Percentiles rank a stretch among this genome's conserved stretches.
These are phyloP conservation scores for Aproaerema taeniolella DNA, from an alignment of 2,888 invertebrate species.

Conservation along the genomic window DNA sequence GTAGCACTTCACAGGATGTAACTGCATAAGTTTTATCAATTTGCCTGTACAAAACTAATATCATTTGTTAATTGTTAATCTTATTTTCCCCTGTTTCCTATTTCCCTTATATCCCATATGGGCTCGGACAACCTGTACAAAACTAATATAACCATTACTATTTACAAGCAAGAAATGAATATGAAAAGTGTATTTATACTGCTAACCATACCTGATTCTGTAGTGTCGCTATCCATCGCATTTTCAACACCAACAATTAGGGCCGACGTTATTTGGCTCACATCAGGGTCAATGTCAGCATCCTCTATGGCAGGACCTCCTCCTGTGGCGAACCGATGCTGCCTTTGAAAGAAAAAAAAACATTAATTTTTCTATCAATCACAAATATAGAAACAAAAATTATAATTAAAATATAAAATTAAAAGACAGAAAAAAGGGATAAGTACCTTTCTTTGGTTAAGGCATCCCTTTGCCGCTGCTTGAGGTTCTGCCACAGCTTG, in stretches of 20 bases:
- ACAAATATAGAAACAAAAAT: no score
- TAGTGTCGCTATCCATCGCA: not conserved
- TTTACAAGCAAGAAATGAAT: not conserved
- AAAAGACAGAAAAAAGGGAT: not conserved
- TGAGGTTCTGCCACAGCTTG: not conserved
- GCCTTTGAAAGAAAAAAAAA: not conserved
- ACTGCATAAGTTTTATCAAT: no score
- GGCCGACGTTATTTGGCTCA: not conserved
- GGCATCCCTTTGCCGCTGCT: constrained; percentile 1
- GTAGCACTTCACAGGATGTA: no score
- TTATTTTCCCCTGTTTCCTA: no score
- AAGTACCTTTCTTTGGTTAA: not conserved
- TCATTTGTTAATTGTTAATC: no score
- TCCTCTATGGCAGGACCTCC: not conserved
- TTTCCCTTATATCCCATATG: no score
- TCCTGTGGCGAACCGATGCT: constrained; percentile 1
- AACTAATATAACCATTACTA: not conserved
- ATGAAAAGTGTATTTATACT: not conserved
- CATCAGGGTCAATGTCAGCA: not conserved
- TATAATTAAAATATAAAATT: no score
- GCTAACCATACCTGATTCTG: not conserved
- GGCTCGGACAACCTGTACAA: no score
- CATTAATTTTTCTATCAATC: not conserved
- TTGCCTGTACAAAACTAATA: no score
- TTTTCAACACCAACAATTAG: not conserved